phyloP scores from a whole-genome alignment of 23 tunicate species.

The Clavelina lepadiformis region DNA sequence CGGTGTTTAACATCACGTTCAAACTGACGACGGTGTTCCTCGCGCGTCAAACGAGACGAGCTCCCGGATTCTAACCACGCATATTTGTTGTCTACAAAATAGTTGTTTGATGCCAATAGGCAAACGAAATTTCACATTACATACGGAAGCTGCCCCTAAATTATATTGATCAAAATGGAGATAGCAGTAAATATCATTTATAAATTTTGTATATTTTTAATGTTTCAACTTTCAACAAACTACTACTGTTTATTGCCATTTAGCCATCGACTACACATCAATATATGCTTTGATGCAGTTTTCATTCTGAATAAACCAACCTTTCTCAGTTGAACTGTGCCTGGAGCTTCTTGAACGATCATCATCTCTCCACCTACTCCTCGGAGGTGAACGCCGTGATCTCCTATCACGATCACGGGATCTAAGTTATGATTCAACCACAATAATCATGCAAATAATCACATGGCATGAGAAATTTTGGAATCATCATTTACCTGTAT shows the following conservation, averaged over 20 bases:
- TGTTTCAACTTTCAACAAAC: too few relatives aligned
- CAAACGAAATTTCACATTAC: too few relatives aligned
- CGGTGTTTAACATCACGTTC: slow-evolving; percentile 44
- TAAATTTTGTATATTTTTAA: too few relatives aligned
- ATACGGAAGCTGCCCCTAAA: too few relatives aligned
- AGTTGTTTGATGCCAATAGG: too few relatives aligned
- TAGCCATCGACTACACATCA: too few relatives aligned
- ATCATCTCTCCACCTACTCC: slow-evolving; percentile 6
- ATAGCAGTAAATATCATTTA: too few relatives aligned
- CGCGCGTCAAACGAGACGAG: slow-evolving; percentile 28
- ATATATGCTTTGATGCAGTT: too few relatives aligned
- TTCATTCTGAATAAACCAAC: too few relatives aligned
- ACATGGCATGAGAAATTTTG: background rate
- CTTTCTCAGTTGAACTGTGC: too few relatives aligned
- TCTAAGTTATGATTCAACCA: background rate
- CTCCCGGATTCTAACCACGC: slow-evolving; percentile 8
- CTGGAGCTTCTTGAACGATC: background rate
- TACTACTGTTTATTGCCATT: too few relatives aligned
- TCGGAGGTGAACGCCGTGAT: slow-evolving; percentile 28
- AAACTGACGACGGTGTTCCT: slow-evolving; percentile 71
- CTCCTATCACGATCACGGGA: slow-evolving; percentile 15
- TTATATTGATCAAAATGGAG: too few relatives aligned
- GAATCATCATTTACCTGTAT: background rate
- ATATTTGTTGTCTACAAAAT: slow-evolving; percentile 3
- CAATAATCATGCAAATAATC: background rate